Evolutionary conservation across 1,140 invertebrate species (phyloP).

Genomic region (Hormaphis cornu): DNA sequence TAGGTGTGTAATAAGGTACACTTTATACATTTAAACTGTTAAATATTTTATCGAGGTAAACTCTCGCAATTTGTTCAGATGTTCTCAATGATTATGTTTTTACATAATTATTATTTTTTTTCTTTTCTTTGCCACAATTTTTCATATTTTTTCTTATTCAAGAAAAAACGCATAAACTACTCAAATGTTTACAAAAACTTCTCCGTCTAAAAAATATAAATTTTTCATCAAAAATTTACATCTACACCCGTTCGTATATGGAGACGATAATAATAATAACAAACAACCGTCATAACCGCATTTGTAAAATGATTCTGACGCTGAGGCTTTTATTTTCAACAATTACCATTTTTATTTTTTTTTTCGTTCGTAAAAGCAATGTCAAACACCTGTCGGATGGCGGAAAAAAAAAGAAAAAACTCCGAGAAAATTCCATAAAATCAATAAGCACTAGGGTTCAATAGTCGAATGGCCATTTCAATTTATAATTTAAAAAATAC

Average conservation of each 20-base stretch:
- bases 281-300: not conserved
- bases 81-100: not conserved
- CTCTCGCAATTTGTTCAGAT: not conserved
- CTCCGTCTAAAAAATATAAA: not conserved
- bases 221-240: constrained; percentile 17
- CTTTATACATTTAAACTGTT: constrained; percentile 11
- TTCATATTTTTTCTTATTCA: not conserved
- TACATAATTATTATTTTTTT: constrained; percentile 23
- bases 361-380: too few species aligned
- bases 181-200: not conserved
- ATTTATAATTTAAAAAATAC: too few species aligned
- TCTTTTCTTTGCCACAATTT: not conserved
- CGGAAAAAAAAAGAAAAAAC: too few species aligned
- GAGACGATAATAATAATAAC: not conserved
- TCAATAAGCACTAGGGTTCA: too few species aligned
- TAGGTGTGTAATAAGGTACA: too few species aligned
- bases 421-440: too few species aligned
- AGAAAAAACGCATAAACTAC: not conserved
- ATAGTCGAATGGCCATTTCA: too few species aligned
- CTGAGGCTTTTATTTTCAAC: too few species aligned
- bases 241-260: too few species aligned
- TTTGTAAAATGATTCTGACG: too few species aligned
- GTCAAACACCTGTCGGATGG: too few species aligned
- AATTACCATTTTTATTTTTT: too few species aligned
- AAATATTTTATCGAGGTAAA: constrained; percentile 15